Base-by-base conservation (phyloP, 2,113 vertebrate species). In the Anarrhichthys ocellatus region DNA sequence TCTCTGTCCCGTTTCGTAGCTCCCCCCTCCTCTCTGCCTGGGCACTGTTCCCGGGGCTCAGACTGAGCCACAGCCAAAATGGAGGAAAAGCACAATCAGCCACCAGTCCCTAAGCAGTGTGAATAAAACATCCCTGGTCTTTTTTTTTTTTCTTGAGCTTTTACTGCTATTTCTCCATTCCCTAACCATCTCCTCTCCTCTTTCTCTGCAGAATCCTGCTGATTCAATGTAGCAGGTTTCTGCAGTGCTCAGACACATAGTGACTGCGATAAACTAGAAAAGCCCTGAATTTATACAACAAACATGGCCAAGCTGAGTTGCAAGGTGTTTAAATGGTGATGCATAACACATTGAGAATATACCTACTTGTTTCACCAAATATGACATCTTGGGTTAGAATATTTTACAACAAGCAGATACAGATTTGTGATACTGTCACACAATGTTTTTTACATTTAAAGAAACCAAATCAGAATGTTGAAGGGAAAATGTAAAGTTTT, bases 81-180 rank as follows among this genome's bases (percentile, higher is more conserved):
- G 91, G 91, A 94, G 92, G 91, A 93, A 92, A 92, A 93, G 90
- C 90, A 92, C 93, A 94, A 91, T 94, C 89, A 92, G 83, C 80
- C 90, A 84, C 88, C 70, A 85, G 90, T 91, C 88, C 89, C 89
- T 72, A 84, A 90, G 87, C 86, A 77, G 78, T 72, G 78, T 76
- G 90, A 88, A 89, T 42, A 86, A 79, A 92, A 82, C 78, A 86
- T 84, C 82, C 80, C 82, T 63, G 66, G 73, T 79, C 38, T 76
- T 68, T 80, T 79, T 87, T 87, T 70, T 80, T 80, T 87, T 91
- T 77, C 67, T 77, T 64, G 68, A 85, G 83, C 70, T 77, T 83
- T 81, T 78, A 71, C 85, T 86, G 76, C 50, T 76, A 56, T 79
- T 83, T 73, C 70, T 88, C 67, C 27, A 76, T 77, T 83, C 64